Evolutionary conservation across 2,888 invertebrate species (phyloP).

Genomic region (Leptinotarsa haldemani): DNA sequence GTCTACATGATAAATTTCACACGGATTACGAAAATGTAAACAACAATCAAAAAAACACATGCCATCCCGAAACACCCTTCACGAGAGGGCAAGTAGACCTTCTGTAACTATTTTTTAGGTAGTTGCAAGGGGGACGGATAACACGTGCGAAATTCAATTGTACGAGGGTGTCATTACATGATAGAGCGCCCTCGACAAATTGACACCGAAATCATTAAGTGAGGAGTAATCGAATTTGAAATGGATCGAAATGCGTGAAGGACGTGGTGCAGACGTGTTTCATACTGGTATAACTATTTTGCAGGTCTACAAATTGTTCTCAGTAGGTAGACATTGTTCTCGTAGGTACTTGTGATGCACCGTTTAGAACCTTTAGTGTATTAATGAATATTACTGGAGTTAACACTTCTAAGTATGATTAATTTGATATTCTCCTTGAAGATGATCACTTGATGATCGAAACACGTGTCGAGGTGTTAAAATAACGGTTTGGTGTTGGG

Average conservation of each 20-base stretch:
- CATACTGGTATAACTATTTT: background rate
- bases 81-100: constrained; percentile 22
- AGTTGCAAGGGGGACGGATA: constrained; percentile 48
- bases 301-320: too few species aligned
- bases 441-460: too few species aligned
- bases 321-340: too few species aligned
- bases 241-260: constrained; percentile 39
- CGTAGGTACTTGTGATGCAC: too few species aligned
- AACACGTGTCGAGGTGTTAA: too few species aligned
- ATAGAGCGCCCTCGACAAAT: constrained; percentile 46
- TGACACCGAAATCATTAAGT: constrained; percentile 45
- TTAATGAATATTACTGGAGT: too few species aligned
- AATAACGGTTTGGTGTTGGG: too few species aligned
- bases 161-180: constrained; percentile 60
- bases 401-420: too few species aligned
- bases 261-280: constrained; percentile 20
- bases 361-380: too few species aligned
- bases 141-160: constrained; percentile 62
- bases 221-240: constrained; percentile 48
- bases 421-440: too few species aligned
- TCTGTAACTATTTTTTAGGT: constrained; percentile 46
- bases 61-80: constrained; percentile 34
- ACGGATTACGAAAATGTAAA: constrained; percentile 48
- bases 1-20: constrained; percentile 47
- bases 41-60: constrained; percentile 46